Percentiles rank a stretch among this genome's conserved stretches.
These are phyloP conservation scores for Leptopilina myrica DNA, from an alignment of 2,888 invertebrate genomes.

Conservation along the genomic window DNA sequence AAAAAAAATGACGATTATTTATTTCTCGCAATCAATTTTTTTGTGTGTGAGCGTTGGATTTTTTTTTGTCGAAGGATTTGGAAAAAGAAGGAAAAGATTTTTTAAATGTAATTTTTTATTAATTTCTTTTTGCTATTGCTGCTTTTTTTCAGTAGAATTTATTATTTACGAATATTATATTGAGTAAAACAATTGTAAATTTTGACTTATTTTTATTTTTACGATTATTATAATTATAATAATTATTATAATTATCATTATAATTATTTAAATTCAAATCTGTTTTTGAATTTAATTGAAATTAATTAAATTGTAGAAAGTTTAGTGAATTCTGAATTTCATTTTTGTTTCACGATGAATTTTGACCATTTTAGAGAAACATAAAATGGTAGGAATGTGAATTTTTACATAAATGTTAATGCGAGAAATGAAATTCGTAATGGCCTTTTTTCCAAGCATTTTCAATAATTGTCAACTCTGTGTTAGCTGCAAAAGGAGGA, in stretches of 20 bases:
- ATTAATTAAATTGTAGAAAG: no score
- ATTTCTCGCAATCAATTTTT: slow-evolving; percentile 21
- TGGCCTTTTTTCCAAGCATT: slow-evolving; percentile 35
- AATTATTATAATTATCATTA: no score
- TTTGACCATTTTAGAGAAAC: no score
- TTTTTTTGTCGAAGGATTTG: no score
- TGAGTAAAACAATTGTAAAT: not conserved
- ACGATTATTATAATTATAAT: no score
- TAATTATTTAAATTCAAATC: no score
- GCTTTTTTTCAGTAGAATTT: not conserved
- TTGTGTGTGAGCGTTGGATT: not conserved
- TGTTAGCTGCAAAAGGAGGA: not conserved
- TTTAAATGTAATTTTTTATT: slow-evolving; percentile 2
- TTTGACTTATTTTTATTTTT: no score
- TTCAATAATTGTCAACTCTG: slow-evolving; percentile 13
- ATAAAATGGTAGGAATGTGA: no score
- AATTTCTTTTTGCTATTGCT: not conserved
- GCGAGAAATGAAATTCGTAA: slow-evolving; percentile 36
- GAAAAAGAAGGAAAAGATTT: no score
- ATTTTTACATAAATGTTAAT: not conserved
- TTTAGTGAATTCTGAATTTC: no score
- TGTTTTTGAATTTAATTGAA: no score
- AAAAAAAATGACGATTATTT: slow-evolving; percentile 27
- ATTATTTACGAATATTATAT: not conserved
- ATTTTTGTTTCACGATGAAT: no score